phyloP scores from a whole-genome alignment of 1,140 invertebrate species.

The Lepidurus arcticus region DNA sequence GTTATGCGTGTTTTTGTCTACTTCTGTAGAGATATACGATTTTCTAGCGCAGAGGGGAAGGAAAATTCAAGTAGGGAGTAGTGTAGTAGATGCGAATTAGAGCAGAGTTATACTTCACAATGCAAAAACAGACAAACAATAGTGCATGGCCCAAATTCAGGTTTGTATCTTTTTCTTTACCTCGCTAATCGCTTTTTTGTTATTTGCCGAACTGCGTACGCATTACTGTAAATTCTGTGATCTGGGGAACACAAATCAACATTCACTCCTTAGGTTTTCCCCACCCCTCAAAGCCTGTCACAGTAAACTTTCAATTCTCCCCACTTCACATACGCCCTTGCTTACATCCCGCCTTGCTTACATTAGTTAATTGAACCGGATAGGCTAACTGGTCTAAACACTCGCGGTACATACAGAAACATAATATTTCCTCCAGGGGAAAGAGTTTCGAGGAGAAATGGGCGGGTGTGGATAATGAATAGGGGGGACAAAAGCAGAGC shows the following conservation, averaged over 20 bases:
- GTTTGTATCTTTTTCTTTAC: not conserved
- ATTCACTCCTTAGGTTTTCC: not conserved
- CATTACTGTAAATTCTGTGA: constrained; percentile 6
- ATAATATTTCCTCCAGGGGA: not conserved
- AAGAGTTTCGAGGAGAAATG: not conserved
- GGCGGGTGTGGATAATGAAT: not conserved
- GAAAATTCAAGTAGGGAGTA: not conserved
- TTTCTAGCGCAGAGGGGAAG: not conserved
- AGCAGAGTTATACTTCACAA: not conserved
- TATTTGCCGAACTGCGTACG: not conserved
- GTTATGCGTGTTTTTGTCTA: not conserved
- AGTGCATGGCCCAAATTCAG: not conserved
- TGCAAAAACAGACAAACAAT: not conserved
- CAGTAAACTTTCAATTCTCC: not conserved
- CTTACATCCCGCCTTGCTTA: not conserved
- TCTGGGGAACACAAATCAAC: constrained; percentile 3
- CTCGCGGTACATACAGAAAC: not conserved
- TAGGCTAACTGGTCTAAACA: constrained; percentile 13
- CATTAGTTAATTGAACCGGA: constrained; percentile 8
- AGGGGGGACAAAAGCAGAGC: not conserved
- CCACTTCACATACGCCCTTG: not conserved
- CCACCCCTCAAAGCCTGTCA: not conserved
- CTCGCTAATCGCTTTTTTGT: not conserved
- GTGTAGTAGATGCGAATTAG: not conserved
- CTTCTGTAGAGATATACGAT: not conserved